Conservation (phyloP, 2,797 vertebrate species). For the Martes flavigula region DNA sequence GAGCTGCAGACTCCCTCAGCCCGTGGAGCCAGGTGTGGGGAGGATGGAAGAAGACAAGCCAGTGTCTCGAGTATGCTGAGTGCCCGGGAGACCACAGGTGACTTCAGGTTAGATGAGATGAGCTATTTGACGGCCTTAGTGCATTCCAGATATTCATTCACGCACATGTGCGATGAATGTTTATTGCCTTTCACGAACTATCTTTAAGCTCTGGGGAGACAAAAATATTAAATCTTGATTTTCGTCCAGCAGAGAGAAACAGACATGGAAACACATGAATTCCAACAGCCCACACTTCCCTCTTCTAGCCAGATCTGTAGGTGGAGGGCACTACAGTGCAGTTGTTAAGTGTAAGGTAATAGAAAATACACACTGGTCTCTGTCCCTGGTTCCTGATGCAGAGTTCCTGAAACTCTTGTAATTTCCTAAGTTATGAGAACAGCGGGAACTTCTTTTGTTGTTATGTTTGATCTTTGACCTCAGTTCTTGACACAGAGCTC, state of each 20-base stretch:
- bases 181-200: not conserved
- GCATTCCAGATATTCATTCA: not conserved
- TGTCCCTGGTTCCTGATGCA: not conserved
- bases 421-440: not conserved
- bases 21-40: too few relatives aligned
- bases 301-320: not conserved
- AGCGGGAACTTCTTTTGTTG: not conserved
- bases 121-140: not conserved
- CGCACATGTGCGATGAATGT: not conserved
- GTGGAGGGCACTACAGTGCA: not conserved
- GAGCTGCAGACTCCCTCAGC: not conserved
- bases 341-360: not conserved
- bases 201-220: not conserved
- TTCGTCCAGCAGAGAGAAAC: not conserved
- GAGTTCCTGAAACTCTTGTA: not conserved
- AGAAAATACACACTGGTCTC: not conserved
- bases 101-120: not conserved
- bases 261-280: not conserved
- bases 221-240: not conserved
- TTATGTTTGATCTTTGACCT: not conserved
- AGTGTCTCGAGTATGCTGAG: not conserved
- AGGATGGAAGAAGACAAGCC: not conserved
- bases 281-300: not conserved
- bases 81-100: not conserved
- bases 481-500: not conserved